phyloP scores from a whole-genome alignment of 2,113 vertebrate species.

The Strix aluco region DNA sequence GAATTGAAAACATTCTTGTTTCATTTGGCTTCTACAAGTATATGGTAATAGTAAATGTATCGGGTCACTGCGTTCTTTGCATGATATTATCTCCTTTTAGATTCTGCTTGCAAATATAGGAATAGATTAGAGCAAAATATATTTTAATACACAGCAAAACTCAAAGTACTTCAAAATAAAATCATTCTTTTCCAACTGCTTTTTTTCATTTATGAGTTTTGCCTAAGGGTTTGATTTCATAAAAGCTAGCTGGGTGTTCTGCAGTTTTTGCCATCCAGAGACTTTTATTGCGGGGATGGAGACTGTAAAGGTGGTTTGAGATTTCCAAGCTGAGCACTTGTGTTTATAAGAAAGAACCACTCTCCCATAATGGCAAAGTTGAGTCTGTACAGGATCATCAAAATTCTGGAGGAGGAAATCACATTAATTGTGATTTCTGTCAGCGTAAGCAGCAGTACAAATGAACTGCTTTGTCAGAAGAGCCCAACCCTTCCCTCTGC shows the following conservation, averaged over 20 bases:
- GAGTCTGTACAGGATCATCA: not conserved
- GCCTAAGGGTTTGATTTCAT: conserved; percentile 31
- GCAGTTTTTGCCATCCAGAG: not conserved
- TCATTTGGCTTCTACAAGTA: conserved; percentile 14
- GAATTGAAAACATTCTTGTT: conserved; percentile 25
- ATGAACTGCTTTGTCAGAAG: not conserved
- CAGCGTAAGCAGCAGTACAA: not conserved
- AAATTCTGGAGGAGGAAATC: not conserved
- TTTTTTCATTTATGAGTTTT: not conserved
- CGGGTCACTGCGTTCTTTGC: not conserved
- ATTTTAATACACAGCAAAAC: not conserved
- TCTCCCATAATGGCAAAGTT: not conserved
- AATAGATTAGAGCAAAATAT: not conserved
- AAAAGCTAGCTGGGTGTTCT: not conserved
- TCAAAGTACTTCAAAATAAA: not conserved
- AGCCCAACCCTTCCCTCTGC: not conserved
- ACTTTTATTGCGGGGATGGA: not conserved
- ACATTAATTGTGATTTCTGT: too few relatives aligned
- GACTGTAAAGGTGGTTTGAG: not conserved
- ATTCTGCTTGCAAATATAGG: not conserved
- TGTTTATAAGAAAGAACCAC: not conserved
- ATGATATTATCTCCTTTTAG: conserved; percentile 7
- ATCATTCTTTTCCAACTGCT: not conserved
- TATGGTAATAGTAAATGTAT: not conserved
- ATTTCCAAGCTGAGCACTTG: not conserved